These are phyloP conservation scores for Luffia ferchaultella DNA, from an alignment of 2,888 invertebrate species.

Conservation along the genomic window DNA sequence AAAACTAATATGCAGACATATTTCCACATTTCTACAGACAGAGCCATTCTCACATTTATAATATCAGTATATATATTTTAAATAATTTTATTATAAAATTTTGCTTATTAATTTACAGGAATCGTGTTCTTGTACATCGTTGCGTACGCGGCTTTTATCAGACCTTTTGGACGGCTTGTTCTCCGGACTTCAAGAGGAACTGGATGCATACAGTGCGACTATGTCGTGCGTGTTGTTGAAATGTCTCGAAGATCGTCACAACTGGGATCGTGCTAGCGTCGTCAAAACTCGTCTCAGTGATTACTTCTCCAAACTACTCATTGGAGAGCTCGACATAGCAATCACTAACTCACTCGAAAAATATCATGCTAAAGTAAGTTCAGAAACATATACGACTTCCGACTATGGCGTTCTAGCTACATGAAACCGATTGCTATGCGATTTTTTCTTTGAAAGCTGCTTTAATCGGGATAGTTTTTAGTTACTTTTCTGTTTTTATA, in stretches of 20 bases:
- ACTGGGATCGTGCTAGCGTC: slow-evolving; percentile 39
- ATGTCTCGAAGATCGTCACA: slow-evolving; percentile 49
- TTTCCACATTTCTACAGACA: no score
- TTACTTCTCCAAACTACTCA: slow-evolving; percentile 38
- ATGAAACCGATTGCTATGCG: no score
- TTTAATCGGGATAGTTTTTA: no score
- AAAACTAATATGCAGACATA: no score
- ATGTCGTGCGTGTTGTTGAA: slow-evolving; percentile 53
- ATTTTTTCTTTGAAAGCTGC: no score
- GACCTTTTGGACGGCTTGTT: slow-evolving; percentile 40
- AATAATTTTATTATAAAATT: no score
- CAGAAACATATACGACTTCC: no score
- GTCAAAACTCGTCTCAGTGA: slow-evolving; percentile 36
- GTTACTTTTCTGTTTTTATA: no score
- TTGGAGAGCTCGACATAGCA: slow-evolving; percentile 48
- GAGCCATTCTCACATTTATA: no score
- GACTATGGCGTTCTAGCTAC: no score
- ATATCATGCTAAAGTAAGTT: slow-evolving; percentile 48
- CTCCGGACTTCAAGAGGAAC: slow-evolving; percentile 38
- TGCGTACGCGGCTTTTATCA: slow-evolving; percentile 36
- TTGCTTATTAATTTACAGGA: slow-evolving; percentile 26
- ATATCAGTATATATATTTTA: no score
- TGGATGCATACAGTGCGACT: slow-evolving; percentile 23
- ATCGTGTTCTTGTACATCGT: slow-evolving; percentile 46
- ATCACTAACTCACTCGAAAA: slow-evolving; percentile 50